A percentile compares a stretch with the other conserved stretches of the same genome.
Evolutionary conservation across 2,113 vertebrate species (phyloP).

Genomic region (Rhombomys opimus): DNA sequence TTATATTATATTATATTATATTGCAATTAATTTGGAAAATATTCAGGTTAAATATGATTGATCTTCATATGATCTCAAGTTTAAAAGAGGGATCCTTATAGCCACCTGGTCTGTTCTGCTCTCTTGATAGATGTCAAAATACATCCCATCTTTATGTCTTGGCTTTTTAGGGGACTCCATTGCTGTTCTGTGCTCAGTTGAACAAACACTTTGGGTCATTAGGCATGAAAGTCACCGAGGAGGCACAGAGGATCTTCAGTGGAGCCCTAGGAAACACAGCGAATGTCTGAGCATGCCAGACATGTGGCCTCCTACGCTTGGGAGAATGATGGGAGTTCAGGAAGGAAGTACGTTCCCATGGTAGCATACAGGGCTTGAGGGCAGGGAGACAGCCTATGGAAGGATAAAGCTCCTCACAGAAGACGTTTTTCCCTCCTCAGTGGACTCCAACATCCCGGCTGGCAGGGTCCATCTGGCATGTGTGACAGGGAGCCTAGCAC

Average conservation of each 20-base stretch:
- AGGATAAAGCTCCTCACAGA: background rate
- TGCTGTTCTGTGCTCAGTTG: background rate
- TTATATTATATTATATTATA: too few species aligned
- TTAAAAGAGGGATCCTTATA: background rate
- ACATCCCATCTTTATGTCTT: background rate
- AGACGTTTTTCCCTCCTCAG: background rate
- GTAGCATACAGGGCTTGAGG: background rate
- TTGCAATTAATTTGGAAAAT: background rate
- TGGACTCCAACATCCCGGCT: background rate
- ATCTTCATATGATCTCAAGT: background rate
- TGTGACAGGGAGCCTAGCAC: background rate
- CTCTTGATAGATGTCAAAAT: background rate
- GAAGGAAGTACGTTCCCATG: background rate
- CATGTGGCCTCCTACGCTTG: background rate
- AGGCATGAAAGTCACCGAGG: background rate
- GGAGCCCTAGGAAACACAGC: background rate
- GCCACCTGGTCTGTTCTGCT: background rate
- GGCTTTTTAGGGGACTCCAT: background rate
- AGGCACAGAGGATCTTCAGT: background rate
- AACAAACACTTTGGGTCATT: background rate
- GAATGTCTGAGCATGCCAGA: background rate
- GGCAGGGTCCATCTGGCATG: background rate
- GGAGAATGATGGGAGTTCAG: background rate
- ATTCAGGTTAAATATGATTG: background rate
- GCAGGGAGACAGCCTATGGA: background rate